A percentile compares a stretch with the other conserved stretches of the same genome.
phyloP scores from a whole-genome alignment of 2,797 vertebrate genomes.

The Galago senegalensis region DNA sequence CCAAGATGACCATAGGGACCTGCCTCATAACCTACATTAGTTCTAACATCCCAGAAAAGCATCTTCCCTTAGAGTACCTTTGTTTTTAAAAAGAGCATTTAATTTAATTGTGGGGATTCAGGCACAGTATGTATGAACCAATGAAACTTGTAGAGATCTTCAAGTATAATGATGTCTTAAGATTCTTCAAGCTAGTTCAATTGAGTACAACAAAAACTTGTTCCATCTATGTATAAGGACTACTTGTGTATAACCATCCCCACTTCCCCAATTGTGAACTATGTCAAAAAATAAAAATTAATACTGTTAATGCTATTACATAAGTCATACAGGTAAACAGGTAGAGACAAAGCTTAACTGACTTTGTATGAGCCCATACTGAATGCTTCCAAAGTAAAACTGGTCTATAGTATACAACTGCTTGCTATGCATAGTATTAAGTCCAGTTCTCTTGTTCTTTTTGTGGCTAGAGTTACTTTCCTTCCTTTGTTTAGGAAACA shows the following conservation, averaged over 20 bases:
- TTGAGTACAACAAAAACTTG: neutral
- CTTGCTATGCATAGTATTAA: neutral
- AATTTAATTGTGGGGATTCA: conserved; percentile 36
- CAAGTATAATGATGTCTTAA: conserved; percentile 12
- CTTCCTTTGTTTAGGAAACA: neutral
- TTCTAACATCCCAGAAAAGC: neutral
- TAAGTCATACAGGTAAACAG: conserved; percentile 13
- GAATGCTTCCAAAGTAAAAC: neutral
- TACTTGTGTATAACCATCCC: neutral
- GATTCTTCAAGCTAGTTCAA: neutral
- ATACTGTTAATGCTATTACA: neutral
- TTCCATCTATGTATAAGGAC: neutral
- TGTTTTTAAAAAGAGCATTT: neutral
- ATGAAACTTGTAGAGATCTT: neutral
- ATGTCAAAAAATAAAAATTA: conserved; percentile 22
- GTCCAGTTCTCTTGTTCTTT: conserved; percentile 27
- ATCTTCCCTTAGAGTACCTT: neutral
- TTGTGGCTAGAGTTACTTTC: neutral
- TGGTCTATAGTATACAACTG: neutral
- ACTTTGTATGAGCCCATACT: neutral
- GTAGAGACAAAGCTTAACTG: neutral
- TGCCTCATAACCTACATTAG: neutral
- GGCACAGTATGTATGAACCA: neutral
- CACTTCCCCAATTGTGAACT: neutral
- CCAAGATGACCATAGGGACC: neutral